phyloP scores from a whole-genome alignment of 2,888 invertebrate genomes.

The Hipparchia sbordonii region DNA sequence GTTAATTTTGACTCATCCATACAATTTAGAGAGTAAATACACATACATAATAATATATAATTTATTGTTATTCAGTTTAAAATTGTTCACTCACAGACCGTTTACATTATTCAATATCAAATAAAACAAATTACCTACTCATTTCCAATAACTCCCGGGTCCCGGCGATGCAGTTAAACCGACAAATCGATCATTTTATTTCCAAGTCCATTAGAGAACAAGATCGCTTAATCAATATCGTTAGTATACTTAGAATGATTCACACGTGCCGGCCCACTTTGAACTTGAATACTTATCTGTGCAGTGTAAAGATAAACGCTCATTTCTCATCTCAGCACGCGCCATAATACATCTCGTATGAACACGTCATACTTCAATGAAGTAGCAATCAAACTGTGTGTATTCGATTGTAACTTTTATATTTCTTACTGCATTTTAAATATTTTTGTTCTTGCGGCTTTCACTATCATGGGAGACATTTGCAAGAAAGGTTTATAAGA shows the following conservation, averaged over 20 bases:
- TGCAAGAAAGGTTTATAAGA: too few relatives aligned
- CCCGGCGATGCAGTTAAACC: conserved; percentile 19
- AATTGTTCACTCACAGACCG: not conserved
- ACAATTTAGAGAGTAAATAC: too few relatives aligned
- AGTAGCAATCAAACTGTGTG: too few relatives aligned
- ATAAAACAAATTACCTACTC: conserved; percentile 2
- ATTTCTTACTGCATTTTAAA: too few relatives aligned
- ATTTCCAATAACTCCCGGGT: conserved; percentile 10
- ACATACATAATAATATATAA: too few relatives aligned
- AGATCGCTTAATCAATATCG: conserved; percentile 37
- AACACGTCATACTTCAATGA: not conserved
- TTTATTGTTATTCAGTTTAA: not conserved
- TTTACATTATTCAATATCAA: conserved; percentile 2
- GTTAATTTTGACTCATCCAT: too few relatives aligned
- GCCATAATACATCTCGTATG: not conserved
- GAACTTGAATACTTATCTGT: conserved; percentile 39
- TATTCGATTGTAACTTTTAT: too few relatives aligned
- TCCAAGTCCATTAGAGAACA: conserved; percentile 37
- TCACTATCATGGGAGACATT: too few relatives aligned
- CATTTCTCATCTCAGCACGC: conserved; percentile 17
- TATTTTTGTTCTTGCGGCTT: too few relatives aligned
- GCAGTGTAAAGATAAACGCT: conserved; percentile 15
- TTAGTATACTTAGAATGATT: conserved; percentile 41
- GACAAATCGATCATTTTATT: conserved; percentile 35
- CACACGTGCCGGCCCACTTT: conserved; percentile 45